Evolutionary conservation across 2,113 vertebrate genomes (phyloP), one percentile per base, ranked within the genome.

Genomic region (Nematolebias whitei): DNA sequence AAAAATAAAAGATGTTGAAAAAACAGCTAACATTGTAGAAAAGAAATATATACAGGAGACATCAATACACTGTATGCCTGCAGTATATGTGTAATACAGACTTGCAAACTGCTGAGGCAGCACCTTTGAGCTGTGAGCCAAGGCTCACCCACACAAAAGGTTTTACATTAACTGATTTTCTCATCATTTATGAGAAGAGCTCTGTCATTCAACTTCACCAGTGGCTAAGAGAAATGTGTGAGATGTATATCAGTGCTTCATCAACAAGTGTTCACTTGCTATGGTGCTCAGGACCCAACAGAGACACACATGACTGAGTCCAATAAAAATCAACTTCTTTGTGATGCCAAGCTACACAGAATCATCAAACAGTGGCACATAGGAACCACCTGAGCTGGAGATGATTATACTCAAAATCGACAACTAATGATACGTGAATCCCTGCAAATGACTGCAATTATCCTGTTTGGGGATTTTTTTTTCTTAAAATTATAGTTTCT

Each of bases 111-210:
- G 43, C 63, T 55, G 12, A 2, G 44, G 67, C 74, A 70, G 40
- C 38, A 62, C 18, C 32, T 70, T 60, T 51, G 60, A 45, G 71
- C 71, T 51, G 53, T 2, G 38, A 70, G 64, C 41, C 55, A 67
- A 52, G n/a, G 54, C 47, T 65, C 9, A 0, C 59, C 43, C 58
- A 57, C 69, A 68, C 54, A 71, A 29, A 14, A 55, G 26, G 16
- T 44, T 44, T 44, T 45, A 43, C 61, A 61, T 54, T 13, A 66
- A 53, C n/a, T 48, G 59, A 59, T 47, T 48, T 52, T 79, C 40
- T 68, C 48, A 66, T 76, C 57, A 68, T 69, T 80, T 39, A 68
- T n/a, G 56, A 54, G 61, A 14, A 59, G 44, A 61, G 13, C 2
- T 49, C 4, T 32, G 19, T 38, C 29, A 32, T 51, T 12, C 16